Base-by-base conservation (phyloP, 2,888 invertebrate species). In the Sabellastarte sp. region DNA sequence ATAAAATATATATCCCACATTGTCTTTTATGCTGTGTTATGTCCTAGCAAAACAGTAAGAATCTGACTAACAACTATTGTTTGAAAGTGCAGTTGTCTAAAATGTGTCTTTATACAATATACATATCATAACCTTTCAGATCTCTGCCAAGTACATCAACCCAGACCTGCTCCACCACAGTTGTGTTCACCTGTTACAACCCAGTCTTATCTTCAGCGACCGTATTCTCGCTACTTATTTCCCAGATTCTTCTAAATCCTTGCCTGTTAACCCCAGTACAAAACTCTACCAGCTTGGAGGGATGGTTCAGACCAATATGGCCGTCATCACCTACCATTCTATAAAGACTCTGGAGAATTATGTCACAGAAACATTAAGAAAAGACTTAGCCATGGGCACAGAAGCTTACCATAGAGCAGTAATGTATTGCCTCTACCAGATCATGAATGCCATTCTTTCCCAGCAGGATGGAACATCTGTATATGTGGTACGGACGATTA, bases 291-390 rank as follows among this genome's bases (percentile, higher is more conserved):
- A 53, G 26, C 53, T 53, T 5, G 10, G 26, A 5, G 53, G 53
- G 15, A 53, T 53, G 53, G 53, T 53, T 5, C 53, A 53, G 5
- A 53, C 53, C 4, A 53, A 53, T 26, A 53, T 53, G 53, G 53
- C 53, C 5, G 53, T 53, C 10, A 10, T 53, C 26, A n/a, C 53
- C 53, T 53, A 53, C 41, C 41, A 41, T 41, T 41, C 41, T 20
- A 41, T 41, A 15, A 10, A 41, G 20, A 41, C 41, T 41, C 20
- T 41, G 10, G 41, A 41, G 41, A 15, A 10, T 10, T 41, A 41
- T 41, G 20, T 41, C 41, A 41, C 10, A 20, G 41, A 41, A 41
- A 41, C 41, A 20, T 10, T 41, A 15, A 10, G 20, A 10, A 41
- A 41, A 41, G 20, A 41, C 10, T 15, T 41, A 15, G 20, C 10